Conservation (phyloP, 2,113 vertebrate genomes). For the Phoenicopterus ruber region DNA sequence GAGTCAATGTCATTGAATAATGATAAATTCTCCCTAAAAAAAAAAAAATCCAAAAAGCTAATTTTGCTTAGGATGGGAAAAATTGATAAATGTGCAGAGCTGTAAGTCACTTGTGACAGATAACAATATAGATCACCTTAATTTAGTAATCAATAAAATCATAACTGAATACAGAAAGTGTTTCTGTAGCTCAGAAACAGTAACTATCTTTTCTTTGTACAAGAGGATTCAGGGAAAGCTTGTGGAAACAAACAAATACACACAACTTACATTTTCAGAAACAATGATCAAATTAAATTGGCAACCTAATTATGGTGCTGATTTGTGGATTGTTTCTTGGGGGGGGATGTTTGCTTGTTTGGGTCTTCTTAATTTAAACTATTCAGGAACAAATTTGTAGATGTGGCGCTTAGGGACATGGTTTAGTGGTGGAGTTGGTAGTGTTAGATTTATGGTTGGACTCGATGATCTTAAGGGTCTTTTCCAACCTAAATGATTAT, state of each 20-base stretch:
- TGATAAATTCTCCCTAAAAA: background rate
- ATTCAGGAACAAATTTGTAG: background rate
- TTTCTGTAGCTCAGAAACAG: background rate
- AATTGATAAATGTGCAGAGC: background rate
- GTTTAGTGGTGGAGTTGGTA: background rate
- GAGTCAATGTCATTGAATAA: background rate
- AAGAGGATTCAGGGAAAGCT: background rate
- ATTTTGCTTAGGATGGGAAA: background rate
- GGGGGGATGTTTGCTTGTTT: rapidly evolving
- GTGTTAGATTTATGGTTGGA: background rate
- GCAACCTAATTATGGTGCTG: background rate
- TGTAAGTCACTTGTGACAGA: background rate
- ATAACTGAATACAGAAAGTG: background rate
- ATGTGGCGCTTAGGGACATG: background rate
- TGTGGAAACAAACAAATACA: background rate
- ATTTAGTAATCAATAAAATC: conserved; percentile 14
- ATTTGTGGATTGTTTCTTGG: background rate
- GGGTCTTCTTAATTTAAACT: background rate
- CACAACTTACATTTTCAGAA: background rate
- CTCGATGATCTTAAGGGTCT: background rate
- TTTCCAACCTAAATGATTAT: background rate
- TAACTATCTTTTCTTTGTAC: background rate
- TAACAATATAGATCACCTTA: background rate
- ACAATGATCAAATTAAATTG: background rate
- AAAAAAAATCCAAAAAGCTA: background rate